Evolutionary conservation across 2,888 invertebrate genomes (phyloP), one percentile per base, ranked within the genome.

Genomic region (Chironomus tentans): DNA sequence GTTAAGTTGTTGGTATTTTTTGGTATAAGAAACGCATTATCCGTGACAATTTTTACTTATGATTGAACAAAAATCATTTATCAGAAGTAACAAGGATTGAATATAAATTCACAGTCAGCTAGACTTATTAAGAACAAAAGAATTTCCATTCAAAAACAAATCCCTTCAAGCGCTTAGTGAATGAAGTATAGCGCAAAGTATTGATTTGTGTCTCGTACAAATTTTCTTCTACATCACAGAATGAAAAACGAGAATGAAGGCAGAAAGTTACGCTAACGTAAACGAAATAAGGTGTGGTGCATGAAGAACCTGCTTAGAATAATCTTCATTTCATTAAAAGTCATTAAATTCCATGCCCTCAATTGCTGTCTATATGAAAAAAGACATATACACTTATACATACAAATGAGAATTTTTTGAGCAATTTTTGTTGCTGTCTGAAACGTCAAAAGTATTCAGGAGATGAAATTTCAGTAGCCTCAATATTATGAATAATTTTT

Each of bases 321-420:
- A 70, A 70, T 70, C 70, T 70, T 70, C 56, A 24, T 70, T 70
- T 70, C 56, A 70, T 70, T 56, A 70, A 70, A 70, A 70, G 70
- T 70, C 70, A 56, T 70, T 70, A 70, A 70, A 70, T 70, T 70
- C 22, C n/a, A 50, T 22, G n/a, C 56, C 18, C 15, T 56, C 50
- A 7, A 18, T 56, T 18, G 6, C 56, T 15, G 15, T 56, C 2
- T 2, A 56, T 18, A 15, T 56, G n/a, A 2, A 15, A 18, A n/a
- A 56, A 5, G 5, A 2, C 15, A n/a, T 21, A 22, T 24, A 22
- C 3, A 65, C 13, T 13, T 65, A 24, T 65, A 21, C 62, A 62
- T 22, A 38, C 38, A 28, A 28, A 28, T 28, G 4, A 28, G 5
- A 28, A 28, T 24, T 24, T 24, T 24, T 3, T 3, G 22, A 3